Percentiles rank a stretch among this genome's conserved stretches.
Conservation (phyloP, 2,113 vertebrate species). For the human (Homo sapiens) region GRCh38 chr2:74534001-74534500, state of each 20-base stretch:
- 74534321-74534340: constrained; percentile 96
- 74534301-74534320: constrained; percentile 86
- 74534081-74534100: constrained; percentile 79
- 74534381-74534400: constrained; percentile 95
- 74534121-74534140: constrained; percentile 96
- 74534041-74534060: neutral
- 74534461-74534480: neutral
- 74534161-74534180: constrained; percentile 98
- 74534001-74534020: neutral
- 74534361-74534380: constrained; percentile 95
- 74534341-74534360: constrained; percentile 99
- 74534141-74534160: constrained; percentile 99
- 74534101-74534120: constrained; percentile 98
- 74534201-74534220: constrained; percentile 98
- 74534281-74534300: neutral
- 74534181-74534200: constrained; percentile 98
- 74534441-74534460: neutral
- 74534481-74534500: neutral
- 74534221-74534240: constrained; percentile 95
- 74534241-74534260: neutral
- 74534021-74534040: neutral
- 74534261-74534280: neutral
- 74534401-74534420: constrained; percentile 99
- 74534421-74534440: constrained; percentile 95
- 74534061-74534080: neutral